Evolutionary conservation across 2,113 vertebrate species (phyloP), one percentile per base, ranked within the genome.

Genomic region (Ondatra zibethicus): DNA sequence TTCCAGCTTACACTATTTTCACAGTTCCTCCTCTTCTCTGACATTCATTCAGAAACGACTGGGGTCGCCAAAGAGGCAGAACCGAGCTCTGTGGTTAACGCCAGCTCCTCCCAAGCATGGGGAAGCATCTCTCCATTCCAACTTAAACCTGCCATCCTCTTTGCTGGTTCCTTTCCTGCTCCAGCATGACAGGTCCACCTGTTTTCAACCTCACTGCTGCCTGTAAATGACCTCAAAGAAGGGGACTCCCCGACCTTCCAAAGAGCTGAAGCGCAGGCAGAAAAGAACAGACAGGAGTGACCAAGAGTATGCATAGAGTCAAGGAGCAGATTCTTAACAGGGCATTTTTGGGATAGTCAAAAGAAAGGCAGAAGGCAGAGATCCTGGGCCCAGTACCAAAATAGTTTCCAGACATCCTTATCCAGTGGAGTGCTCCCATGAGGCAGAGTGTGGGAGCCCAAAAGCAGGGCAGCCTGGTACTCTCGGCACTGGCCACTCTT

Each of bases 371-470:
- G 85, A 88, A 95, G 94, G 94, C 94, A 94, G 80, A 94, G 89
- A 93, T 94, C 92, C 94, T 72, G 88, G 95, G 76, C 92, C 82
- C 19, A 13, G 66, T 55, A 94, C 76, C 96, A 89, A 95, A 97
- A 97, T 82, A 96, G 96, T 88, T 96, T 76, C 88, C 91, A 97
- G 93, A 96, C 86, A 92, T 89, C 95, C 91, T 91, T 47, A 89
- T 96, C 93, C 95, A 91, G 70, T 42, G n/a, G 23, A 94, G 66
- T 92, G 92, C 39, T 97, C 97, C 96, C 90, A 80, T 27, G 95
- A 91, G 96, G 88, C 42, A 73, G 84, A 66, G 80, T 6, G 7
- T 94, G 95, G 96, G 76, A 84, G 91, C 76, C 96, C 31, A 5
- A 89, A 92, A 68, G 86, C 91, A 91, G 52, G 88, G 61, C 61